A percentile compares a stretch with the other conserved stretches of the same genome.
phyloP scores from a whole-genome alignment of 2,113 vertebrate genomes.

The Lutjanus erythropterus region DNA sequence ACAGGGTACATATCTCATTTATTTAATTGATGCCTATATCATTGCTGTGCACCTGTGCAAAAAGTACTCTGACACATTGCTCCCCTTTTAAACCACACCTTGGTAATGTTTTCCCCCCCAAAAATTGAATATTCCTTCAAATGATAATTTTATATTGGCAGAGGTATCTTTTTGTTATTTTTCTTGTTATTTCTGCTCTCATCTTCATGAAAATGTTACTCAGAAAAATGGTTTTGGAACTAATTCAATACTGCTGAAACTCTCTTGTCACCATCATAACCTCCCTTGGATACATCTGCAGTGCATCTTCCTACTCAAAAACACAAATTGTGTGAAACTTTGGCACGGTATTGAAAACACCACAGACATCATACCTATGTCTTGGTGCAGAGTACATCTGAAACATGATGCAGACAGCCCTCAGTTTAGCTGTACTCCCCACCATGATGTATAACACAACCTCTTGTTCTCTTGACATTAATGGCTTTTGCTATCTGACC shows the following conservation, averaged over 20 bases:
- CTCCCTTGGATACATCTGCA: background rate
- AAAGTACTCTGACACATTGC: background rate
- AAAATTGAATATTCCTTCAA: background rate
- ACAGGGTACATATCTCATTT: background rate
- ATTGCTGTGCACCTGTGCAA: background rate
- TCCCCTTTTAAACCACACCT: background rate
- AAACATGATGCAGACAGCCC: background rate
- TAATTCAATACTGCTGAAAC: background rate
- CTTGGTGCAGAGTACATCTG: constrained; percentile 19
- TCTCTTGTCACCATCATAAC: background rate
- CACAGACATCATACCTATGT: background rate
- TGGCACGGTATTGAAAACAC: background rate
- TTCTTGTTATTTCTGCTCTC: background rate
- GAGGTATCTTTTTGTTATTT: background rate
- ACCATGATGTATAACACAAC: constrained; percentile 2
- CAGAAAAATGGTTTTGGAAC: background rate
- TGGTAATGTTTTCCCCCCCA: background rate
- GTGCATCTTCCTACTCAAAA: background rate
- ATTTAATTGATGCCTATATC: background rate
- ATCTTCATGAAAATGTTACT: background rate
- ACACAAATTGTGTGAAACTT: background rate
- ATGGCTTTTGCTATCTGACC: constrained; percentile 42
- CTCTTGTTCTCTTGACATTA: constrained; percentile 4
- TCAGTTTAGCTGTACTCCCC: background rate
- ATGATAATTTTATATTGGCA: background rate